Evolutionary conservation across 2,888 invertebrate genomes (phyloP).

Genomic region (Nomada ferruginata): DNA sequence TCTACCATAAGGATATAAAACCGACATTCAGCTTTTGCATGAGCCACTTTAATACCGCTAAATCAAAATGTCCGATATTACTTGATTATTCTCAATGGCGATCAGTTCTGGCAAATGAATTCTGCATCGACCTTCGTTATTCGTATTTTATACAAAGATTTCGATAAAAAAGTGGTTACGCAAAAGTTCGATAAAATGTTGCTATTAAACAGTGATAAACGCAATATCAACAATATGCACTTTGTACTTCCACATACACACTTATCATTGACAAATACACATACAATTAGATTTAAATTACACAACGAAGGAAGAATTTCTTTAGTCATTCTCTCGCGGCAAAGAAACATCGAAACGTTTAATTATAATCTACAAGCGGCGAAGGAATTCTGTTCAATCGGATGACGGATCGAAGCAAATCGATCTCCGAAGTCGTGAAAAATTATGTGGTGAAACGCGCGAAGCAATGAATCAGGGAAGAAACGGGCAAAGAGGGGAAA

Average conservation of each 20-base stretch:
- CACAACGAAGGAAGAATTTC: constrained; percentile 31
- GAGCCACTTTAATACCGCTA: constrained; percentile 36
- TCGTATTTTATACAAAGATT: neutral
- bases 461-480: neutral
- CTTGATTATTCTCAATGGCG: neutral
- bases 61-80: neutral
- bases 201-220: constrained; percentile 37
- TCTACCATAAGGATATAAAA: constrained; percentile 35
- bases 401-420: constrained; percentile 10
- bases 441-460: neutral
- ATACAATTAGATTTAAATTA: constrained; percentile 45
- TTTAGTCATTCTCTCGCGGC: constrained; percentile 22
- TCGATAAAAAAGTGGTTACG: constrained; percentile 49
- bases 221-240: constrained; percentile 46
- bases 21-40: constrained; percentile 60
- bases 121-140: too few relatives aligned
- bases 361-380: too few relatives aligned
- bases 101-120: too few relatives aligned
- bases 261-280: constrained; percentile 48
- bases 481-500: constrained; percentile 35
- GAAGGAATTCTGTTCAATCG: neutral
- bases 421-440: constrained; percentile 23
- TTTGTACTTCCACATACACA: constrained; percentile 50
- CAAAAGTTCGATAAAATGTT: constrained; percentile 62
- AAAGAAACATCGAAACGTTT: constrained; percentile 18